Evolutionary conservation across 2,797 vertebrate species (phyloP).

Genomic region (Gallinago nigripennis): DNA sequence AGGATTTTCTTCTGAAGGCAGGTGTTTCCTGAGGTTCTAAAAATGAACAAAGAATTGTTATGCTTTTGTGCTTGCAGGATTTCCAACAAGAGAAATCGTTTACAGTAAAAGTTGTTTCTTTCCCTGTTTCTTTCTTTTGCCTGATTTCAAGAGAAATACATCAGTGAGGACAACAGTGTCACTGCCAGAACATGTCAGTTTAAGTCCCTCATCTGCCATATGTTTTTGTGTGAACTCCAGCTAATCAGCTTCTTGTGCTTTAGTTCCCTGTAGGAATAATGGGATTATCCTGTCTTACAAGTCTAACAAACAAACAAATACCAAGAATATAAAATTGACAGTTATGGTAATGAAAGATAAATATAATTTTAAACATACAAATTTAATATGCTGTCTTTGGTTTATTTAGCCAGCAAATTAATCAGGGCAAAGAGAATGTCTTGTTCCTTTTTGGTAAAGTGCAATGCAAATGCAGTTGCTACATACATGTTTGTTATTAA

Average conservation of each 20-base stretch:
- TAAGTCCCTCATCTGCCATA: not conserved
- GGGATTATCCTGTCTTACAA: not conserved
- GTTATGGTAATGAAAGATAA: not conserved
- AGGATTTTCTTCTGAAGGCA: constrained; percentile 7
- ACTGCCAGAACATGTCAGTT: not conserved
- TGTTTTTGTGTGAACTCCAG: not conserved
- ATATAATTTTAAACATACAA: not conserved
- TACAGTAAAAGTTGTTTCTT: not conserved
- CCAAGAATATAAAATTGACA: not conserved
- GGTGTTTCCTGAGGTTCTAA: constrained; percentile 19
- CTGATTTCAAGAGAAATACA: not conserved
- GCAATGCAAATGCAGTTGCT: not conserved
- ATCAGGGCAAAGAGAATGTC: not conserved
- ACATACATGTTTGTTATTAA: not conserved
- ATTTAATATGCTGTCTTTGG: not conserved
- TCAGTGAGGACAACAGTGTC: not conserved
- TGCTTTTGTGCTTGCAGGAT: not conserved
- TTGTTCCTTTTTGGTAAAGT: not conserved
- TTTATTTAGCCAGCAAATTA: not conserved
- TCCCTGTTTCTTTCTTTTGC: not conserved
- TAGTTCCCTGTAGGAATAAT: not conserved
- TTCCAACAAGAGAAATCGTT: not conserved
- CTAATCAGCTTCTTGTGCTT: not conserved
- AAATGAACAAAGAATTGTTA: not conserved
- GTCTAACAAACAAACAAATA: not conserved